Evolutionary conservation across 2,113 vertebrate genomes (phyloP).

Genomic region (Regulus satrapa): DNA sequence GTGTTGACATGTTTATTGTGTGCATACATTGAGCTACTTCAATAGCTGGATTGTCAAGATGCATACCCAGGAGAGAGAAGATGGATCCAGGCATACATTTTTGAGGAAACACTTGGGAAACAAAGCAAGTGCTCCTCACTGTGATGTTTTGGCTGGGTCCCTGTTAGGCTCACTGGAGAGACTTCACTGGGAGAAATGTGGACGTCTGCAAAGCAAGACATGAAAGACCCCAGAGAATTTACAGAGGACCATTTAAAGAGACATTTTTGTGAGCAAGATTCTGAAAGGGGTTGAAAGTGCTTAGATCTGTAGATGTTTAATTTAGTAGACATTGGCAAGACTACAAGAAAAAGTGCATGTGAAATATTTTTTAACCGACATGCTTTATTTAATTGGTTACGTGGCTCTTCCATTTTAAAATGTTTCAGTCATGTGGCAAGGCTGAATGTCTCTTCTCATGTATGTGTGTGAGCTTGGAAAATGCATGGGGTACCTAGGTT

Average conservation of each 20-base stretch:
- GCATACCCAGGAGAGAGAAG: neutral
- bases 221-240: neutral
- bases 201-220: neutral
- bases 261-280: neutral
- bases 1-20: constrained; percentile 47
- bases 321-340: neutral
- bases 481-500: rapidly evolving
- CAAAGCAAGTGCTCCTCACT: neutral
- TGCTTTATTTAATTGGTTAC: neutral
- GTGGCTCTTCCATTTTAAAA: neutral
- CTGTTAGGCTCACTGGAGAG: neutral
- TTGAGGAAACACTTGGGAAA: constrained; percentile 35
- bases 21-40: constrained; percentile 35
- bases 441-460: neutral
- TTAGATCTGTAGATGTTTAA: neutral
- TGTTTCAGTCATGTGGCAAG: neutral
- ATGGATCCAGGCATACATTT: constrained; percentile 21
- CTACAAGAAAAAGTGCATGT: neutral
- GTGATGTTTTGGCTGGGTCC: neutral
- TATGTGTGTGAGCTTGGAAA: neutral
- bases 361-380: neutral
- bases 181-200: neutral
- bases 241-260: neutral
- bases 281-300: neutral
- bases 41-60: constrained; percentile 26